phyloP scores from a whole-genome alignment of 2,797 vertebrate genomes.

The Dendrocincla fuliginosa region DNA sequence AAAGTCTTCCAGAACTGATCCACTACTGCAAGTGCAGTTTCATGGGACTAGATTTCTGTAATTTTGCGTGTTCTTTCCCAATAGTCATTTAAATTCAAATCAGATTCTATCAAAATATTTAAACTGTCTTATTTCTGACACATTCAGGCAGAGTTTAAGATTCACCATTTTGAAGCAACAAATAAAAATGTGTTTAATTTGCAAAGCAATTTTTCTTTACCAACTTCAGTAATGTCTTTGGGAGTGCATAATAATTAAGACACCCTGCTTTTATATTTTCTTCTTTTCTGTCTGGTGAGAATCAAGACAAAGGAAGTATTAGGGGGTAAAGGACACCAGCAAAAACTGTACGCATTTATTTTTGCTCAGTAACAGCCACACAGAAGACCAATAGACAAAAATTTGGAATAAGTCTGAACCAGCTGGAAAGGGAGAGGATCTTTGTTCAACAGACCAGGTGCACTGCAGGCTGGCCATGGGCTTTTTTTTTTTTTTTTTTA shows the following conservation, averaged over 20 bases:
- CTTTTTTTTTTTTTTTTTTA: not conserved
- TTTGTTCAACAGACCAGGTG: slow-evolving; percentile 24
- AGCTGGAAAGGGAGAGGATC: not conserved
- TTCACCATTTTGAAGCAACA: not conserved
- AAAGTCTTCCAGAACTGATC: not conserved
- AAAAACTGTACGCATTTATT: not conserved
- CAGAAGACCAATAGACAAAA: not conserved
- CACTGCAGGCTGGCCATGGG: not conserved
- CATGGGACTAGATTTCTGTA: not conserved
- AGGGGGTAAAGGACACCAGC: not conserved
- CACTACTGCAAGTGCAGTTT: not conserved
- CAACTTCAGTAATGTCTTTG: not conserved
- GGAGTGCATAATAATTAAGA: not conserved
- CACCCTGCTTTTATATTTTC: not conserved
- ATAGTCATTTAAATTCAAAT: not conserved
- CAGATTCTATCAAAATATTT: not conserved
- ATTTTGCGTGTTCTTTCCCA: not conserved
- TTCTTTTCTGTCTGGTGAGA: not conserved
- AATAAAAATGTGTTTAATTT: not conserved
- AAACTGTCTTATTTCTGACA: not conserved
- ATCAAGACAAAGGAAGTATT: not conserved
- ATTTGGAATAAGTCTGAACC: not conserved
- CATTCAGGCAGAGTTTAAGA: not conserved
- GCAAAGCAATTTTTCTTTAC: not conserved
- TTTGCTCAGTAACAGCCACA: slow-evolving; percentile 7